These are phyloP conservation scores for Pachyramphus minor DNA, from an alignment of 2,113 vertebrate species.

Conservation along the genomic window DNA sequence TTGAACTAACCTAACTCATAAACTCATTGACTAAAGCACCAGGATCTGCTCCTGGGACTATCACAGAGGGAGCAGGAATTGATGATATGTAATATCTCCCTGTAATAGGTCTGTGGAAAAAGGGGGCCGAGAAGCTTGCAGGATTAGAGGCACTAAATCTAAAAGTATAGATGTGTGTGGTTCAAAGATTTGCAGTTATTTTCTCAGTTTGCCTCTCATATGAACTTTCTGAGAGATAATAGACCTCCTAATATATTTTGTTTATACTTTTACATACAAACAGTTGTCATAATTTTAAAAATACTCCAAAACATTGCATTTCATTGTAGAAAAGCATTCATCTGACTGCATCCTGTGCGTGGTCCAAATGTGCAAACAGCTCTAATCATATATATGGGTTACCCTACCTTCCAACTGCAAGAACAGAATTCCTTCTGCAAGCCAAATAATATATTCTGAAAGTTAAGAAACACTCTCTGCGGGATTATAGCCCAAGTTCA, in stretches of 20 bases:
- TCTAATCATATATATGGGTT: not conserved
- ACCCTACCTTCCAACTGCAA: not conserved
- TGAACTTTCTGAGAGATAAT: not conserved
- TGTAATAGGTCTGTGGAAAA: not conserved
- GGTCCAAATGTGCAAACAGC: conserved; percentile 11
- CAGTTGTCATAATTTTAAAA: not conserved
- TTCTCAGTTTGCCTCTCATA: not conserved
- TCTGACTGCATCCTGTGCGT: not conserved
- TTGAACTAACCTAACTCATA: not conserved
- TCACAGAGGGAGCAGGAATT: not conserved
- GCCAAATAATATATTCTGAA: not conserved
- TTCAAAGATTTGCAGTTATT: not conserved
- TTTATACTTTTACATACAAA: not conserved
- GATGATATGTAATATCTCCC: not conserved
- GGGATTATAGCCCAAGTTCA: not conserved
- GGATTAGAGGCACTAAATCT: not conserved
- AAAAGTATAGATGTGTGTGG: not conserved
- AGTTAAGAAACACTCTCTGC: not conserved
- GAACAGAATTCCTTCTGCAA: not conserved
- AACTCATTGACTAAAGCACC: not conserved
- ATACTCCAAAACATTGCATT: not conserved
- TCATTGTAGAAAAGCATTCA: not conserved
- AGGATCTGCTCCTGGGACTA: not conserved
- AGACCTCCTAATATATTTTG: not conserved
- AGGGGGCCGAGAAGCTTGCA: not conserved